phyloP scores from a whole-genome alignment of 2,797 vertebrate genomes.

The Allobates femoralis region DNA sequence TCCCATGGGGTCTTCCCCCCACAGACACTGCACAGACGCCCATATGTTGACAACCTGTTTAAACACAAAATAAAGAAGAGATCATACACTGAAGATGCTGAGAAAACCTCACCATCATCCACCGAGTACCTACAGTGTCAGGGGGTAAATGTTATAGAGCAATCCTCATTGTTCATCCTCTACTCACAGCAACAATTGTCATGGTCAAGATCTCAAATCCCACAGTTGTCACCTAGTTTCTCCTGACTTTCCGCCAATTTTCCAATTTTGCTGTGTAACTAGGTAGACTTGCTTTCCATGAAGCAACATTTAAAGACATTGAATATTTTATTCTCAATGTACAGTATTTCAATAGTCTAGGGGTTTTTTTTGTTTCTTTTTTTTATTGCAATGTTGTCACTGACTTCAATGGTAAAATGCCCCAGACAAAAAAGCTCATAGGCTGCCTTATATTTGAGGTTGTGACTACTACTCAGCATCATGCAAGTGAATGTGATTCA shows the following conservation, averaged over 20 bases:
- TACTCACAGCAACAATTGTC: background rate
- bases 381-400: too few relatives aligned
- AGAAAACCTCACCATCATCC: background rate
- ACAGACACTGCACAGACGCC: slow-evolving; percentile 19
- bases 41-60: slow-evolving; percentile 33
- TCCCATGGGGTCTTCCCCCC: slow-evolving; percentile 36
- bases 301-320: too few relatives aligned
- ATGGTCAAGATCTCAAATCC: background rate
- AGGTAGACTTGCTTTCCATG: too few relatives aligned
- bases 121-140: background rate
- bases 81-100: background rate
- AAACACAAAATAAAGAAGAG: background rate
- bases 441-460: too few relatives aligned
- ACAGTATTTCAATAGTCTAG: too few relatives aligned
- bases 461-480: too few relatives aligned
- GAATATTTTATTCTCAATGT: too few relatives aligned
- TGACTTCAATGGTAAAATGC: too few relatives aligned
- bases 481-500: too few relatives aligned
- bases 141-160: background rate
- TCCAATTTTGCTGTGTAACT: background rate
- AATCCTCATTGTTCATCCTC: background rate
- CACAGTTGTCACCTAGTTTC: background rate
- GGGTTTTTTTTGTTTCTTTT: too few relatives aligned
- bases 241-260: background rate
- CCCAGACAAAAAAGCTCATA: too few relatives aligned